phyloP scores from a whole-genome alignment of 2,113 vertebrate species.

The Anthoscopus minutus region DNA sequence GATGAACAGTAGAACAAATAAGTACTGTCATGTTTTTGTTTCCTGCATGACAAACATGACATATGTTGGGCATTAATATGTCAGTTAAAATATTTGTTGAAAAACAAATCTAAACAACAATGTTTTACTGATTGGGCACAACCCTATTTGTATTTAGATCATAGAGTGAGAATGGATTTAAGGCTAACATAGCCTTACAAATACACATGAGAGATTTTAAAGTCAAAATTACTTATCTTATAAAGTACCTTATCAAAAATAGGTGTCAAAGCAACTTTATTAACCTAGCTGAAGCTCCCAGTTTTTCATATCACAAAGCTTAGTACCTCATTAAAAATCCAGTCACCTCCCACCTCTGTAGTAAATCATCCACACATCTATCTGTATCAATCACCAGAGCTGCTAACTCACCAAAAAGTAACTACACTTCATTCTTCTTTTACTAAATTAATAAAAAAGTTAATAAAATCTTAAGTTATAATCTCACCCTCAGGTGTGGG shows the following conservation, averaged over 20 bases:
- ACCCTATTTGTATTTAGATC: neutral
- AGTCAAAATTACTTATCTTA: neutral
- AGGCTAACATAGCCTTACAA: neutral
- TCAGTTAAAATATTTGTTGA: neutral
- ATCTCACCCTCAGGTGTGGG: rapidly evolving
- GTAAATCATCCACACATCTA: neutral
- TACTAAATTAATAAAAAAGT: neutral
- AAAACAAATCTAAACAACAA: neutral
- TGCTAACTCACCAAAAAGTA: neutral
- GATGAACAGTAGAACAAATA: neutral
- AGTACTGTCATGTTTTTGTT: neutral
- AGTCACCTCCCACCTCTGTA: neutral
- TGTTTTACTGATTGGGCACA: neutral
- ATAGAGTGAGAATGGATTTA: neutral
- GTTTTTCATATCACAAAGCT: neutral
- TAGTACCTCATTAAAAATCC: neutral
- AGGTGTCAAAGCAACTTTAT: neutral
- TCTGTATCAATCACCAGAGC: neutral
- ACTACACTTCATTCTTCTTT: neutral
- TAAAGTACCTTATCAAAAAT: neutral
- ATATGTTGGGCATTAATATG: neutral
- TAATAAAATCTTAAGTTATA: neutral
- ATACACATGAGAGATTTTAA: neutral
- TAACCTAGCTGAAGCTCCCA: neutral
- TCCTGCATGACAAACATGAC: neutral